Evolutionary conservation across 2,888 invertebrate species (phyloP).

Genomic region (Panopea generosa): DNA sequence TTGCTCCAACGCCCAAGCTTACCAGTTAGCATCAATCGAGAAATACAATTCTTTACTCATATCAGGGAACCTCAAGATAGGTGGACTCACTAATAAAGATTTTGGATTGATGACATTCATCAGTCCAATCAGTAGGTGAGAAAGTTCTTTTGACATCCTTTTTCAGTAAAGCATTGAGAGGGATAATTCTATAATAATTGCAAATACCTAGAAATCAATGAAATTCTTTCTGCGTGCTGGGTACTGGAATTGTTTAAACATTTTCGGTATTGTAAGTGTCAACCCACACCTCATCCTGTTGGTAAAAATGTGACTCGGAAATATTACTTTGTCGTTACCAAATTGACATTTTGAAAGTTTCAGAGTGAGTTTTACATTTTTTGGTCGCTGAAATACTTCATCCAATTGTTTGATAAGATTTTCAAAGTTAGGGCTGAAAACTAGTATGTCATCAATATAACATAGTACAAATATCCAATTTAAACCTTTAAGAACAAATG

Average conservation of each 20-base stretch:
- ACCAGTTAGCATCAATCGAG: conserved; percentile 47
- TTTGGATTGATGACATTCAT: conserved; percentile 52
- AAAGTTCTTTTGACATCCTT: conserved; percentile 32
- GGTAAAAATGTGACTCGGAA: no score
- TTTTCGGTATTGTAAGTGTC: no score
- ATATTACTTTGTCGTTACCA: no score
- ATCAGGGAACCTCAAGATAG: conserved; percentile 46
- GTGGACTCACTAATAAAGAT: conserved; percentile 38
- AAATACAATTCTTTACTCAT: conserved; percentile 34
- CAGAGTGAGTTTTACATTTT: conserved; percentile 53
- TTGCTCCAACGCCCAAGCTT: conserved; percentile 21
- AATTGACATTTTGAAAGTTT: conserved; percentile 59
- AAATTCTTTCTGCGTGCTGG: conserved; percentile 45
- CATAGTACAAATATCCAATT: no score
- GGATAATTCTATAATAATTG: conserved; percentile 59
- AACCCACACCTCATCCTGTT: conserved; percentile 47
- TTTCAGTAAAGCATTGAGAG: conserved; percentile 33
- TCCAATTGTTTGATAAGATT: conserved; percentile 49
- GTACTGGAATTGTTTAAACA: conserved; percentile 48
- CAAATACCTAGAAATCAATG: conserved; percentile 58
- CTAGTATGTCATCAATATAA: conserved; percentile 65
- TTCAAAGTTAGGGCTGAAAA: conserved; percentile 53
- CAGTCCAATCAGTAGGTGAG: conserved; percentile 56
- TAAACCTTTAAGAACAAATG: conserved; percentile 49
- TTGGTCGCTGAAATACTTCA: no score